Percentiles rank a stretch among this genome's conserved stretches.
phyloP scores from a whole-genome alignment of 2,888 invertebrate species.

The Noctua fimbriata region DNA sequence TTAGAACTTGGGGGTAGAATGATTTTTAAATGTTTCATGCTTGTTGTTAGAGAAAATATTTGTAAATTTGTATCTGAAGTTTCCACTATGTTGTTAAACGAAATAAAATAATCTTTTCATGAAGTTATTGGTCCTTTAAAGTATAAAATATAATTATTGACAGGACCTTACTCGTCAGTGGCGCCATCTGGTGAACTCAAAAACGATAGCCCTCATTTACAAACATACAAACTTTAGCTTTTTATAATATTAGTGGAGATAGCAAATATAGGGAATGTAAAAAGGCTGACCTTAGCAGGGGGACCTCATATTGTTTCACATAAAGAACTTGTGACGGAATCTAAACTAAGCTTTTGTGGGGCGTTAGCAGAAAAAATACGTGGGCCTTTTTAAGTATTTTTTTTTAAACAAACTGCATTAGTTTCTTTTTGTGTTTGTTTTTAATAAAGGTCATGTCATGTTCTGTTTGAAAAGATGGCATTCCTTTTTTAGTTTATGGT shows the following conservation, averaged over 20 bases:
- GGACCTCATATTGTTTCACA: constrained; percentile 78
- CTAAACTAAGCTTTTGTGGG: constrained; percentile 68
- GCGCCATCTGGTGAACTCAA: no score
- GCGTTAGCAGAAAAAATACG: constrained; percentile 49
- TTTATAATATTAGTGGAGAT: not conserved
- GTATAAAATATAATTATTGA: no score
- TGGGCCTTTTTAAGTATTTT: not conserved
- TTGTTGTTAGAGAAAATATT: no score
- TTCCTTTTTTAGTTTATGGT: no score
- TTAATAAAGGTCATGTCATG: not conserved
- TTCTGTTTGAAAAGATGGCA: no score
- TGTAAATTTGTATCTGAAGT: no score
- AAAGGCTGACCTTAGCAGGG: constrained; percentile 74
- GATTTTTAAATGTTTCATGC: no score
- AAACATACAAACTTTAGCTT: not conserved
- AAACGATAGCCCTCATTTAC: not conserved
- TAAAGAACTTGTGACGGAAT: constrained; percentile 77
- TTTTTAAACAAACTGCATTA: not conserved
- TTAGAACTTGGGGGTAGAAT: no score
- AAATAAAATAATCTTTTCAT: no score
- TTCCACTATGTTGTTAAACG: no score
- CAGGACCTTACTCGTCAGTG: no score
- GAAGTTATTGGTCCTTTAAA: no score
- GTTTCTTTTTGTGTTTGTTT: not conserved
- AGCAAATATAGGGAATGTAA: constrained; percentile 75